These are phyloP conservation scores for Falco columbarius DNA, from an alignment of 2,797 vertebrate species.

Conservation along the genomic window DNA sequence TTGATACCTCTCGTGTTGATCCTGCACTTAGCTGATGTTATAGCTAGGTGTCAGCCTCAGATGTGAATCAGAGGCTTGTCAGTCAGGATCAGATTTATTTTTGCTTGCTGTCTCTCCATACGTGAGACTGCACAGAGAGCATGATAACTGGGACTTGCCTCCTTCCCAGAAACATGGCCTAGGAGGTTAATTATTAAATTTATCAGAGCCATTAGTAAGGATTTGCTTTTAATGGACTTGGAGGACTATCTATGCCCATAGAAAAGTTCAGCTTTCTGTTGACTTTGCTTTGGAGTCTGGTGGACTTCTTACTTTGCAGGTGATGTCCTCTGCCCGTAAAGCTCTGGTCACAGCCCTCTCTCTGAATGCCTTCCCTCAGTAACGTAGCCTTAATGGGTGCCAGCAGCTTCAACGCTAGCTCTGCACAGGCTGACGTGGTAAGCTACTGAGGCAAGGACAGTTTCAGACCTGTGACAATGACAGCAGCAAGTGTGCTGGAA, in stretches of 20 bases:
- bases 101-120: background rate
- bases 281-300: background rate
- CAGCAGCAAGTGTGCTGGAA: background rate
- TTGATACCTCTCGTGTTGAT: background rate
- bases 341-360: background rate
- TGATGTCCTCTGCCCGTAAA: background rate
- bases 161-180: background rate
- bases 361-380: background rate
- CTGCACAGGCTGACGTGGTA: background rate
- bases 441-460: background rate
- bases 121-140: background rate
- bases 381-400: background rate
- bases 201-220: background rate
- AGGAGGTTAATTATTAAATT: background rate
- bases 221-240: background rate
- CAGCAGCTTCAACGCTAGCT: background rate
- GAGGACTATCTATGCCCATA: background rate
- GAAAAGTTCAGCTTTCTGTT: background rate
- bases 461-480: background rate
- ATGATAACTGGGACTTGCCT: background rate
- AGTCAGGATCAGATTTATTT: slow-evolving; percentile 6
- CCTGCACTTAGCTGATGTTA: slow-evolving; percentile 56
- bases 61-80: slow-evolving; percentile 11
- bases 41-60: slow-evolving; percentile 68
- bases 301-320: background rate